Conservation (phyloP, 2,113 vertebrate genomes). For the Oryzias woworae region DNA sequence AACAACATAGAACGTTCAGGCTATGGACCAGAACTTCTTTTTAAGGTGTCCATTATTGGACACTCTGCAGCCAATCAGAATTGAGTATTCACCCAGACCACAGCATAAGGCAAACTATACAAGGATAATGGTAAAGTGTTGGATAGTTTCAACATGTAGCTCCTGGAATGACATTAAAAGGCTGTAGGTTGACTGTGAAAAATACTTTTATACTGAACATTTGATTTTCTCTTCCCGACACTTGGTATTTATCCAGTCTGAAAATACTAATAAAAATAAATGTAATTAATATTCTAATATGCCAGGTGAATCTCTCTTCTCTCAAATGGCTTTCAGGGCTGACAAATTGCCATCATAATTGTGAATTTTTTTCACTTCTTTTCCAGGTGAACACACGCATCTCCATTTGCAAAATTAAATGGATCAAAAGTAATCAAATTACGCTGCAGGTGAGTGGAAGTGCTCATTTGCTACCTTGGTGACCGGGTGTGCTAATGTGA, state of each 20-base stretch:
- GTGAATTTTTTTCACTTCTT: constrained; percentile 30
- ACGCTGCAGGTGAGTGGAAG: constrained; percentile 67
- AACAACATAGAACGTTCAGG: no score
- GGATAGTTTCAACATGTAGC: no score
- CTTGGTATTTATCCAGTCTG: background rate
- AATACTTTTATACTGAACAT: no score
- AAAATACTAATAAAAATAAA: constrained; percentile 1
- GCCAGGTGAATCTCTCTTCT: constrained; percentile 30
- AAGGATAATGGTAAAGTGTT: no score
- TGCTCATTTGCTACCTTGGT: constrained; percentile 41
- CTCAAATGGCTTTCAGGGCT: constrained; percentile 36
- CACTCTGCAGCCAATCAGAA: no score
- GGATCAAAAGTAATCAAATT: constrained; percentile 70
- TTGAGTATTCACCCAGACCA: no score
- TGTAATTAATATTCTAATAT: constrained; percentile 8
- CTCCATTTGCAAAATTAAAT: constrained; percentile 64
- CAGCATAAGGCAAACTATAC: no score
- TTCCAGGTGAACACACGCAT: constrained; percentile 39
- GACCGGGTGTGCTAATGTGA: constrained; percentile 54
- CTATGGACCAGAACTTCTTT: no score
- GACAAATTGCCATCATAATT: constrained; percentile 54
- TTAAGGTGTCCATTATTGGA: no score
- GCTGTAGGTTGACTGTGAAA: no score
- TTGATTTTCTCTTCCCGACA: no score
- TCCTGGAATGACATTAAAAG: no score